Base-by-base conservation (phyloP, 2,888 invertebrate genomes). In the Oligia strigilis region DNA sequence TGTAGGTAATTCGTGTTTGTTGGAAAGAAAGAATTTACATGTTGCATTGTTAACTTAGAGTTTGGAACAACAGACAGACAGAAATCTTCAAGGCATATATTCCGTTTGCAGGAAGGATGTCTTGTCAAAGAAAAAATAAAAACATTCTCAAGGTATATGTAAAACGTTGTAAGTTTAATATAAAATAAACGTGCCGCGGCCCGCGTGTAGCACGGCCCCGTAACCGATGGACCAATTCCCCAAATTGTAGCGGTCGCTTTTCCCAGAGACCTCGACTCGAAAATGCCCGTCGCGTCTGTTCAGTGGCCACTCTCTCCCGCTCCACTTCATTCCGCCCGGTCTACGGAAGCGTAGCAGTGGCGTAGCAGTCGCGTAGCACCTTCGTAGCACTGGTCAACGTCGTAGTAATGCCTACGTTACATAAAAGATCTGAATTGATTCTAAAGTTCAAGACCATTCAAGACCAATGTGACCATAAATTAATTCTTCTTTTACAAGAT, bases 181-280 rank as follows among this genome's bases (percentile, higher is more conserved):
- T 73, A 49, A 60, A 75, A 81, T 62, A 77, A 85, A 64, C 66
- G 72, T 73, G 66, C 43, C 65, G 19, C 72, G 66, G 65, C 52
- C 58, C 60, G 40, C 66, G 66, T 67, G 82, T 83, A 84, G 87
- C 85, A 80, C 82, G 91, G 86, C 91, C 92, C 89, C 92, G 92
- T 94, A 92, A 94, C 94, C 93, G 91, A 86, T 91, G 94, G 89
- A 91, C 94, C 91, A 94, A 92, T 95, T 94, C 93, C 93, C 94
- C 93, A 94, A 95, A 94, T 94, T 91, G 90, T 87, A 89, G 88
- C 90, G 93, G 84, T 91, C 93, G 90, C 92, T 87, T 94, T 94
- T 93, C 93, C 94, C 91, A 95, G 92, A 95, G 91, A 95, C 94
- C 94, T 93, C 93, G 91, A 91, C 89, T 90, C 83, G 86, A 84